Evolutionary conservation across 2,888 invertebrate genomes (phyloP).

Genomic region (Allolobophora icterica): DNA sequence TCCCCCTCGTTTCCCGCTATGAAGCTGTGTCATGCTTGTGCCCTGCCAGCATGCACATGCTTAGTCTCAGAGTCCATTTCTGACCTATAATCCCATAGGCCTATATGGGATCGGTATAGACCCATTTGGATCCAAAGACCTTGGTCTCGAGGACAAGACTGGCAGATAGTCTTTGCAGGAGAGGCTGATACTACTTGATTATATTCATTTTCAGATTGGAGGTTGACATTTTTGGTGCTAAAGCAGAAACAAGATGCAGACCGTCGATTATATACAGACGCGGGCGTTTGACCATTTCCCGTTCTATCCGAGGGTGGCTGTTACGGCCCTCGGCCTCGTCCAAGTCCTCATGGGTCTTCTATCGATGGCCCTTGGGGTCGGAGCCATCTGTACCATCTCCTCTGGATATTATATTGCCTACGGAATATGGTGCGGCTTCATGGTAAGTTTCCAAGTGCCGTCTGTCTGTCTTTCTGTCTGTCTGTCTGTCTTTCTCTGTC

Average conservation of each 20-base stretch:
- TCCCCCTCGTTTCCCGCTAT: too few relatives aligned
- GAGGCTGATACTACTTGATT: neutral
- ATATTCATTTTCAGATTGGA: neutral
- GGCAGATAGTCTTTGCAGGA: too few relatives aligned
- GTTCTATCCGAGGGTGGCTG: constrained; percentile 19
- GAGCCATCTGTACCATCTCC: constrained; percentile 38
- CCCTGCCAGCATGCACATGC: too few relatives aligned
- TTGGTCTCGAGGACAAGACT: too few relatives aligned
- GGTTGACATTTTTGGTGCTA: neutral
- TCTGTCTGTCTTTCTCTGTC: too few relatives aligned
- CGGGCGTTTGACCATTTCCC: neutral
- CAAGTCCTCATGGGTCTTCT: constrained; percentile 33
- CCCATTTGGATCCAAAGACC: too few relatives aligned
- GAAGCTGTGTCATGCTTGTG: too few relatives aligned
- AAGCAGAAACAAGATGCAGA: neutral
- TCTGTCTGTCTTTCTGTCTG: too few relatives aligned
- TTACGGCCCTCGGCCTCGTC: constrained; percentile 25
- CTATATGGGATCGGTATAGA: too few relatives aligned
- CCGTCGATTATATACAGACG: constrained; percentile 12
- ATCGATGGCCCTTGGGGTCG: constrained; percentile 36
- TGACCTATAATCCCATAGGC: too few relatives aligned
- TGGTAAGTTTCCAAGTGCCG: constrained; percentile 22
- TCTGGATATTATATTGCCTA: constrained; percentile 40
- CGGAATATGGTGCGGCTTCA: constrained; percentile 40
- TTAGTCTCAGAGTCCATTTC: too few relatives aligned